Conservation (phyloP, 2,113 vertebrate genomes). For the Channa argus region DNA sequence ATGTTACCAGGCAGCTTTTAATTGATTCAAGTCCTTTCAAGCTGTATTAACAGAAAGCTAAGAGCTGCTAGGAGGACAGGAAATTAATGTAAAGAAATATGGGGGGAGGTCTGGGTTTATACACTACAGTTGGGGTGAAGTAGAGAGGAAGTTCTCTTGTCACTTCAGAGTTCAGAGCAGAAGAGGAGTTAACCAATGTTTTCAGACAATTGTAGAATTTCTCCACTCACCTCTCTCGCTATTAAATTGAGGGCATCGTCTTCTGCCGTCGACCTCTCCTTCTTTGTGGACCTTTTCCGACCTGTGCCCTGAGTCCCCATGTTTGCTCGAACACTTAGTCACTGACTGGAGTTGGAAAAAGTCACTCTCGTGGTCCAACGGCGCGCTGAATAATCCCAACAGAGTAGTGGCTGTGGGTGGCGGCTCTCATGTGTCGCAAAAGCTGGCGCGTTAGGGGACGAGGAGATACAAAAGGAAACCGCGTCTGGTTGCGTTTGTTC, state of each 20-base stretch:
- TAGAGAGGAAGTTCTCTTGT: not conserved
- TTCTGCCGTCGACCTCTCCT: conserved; percentile 90
- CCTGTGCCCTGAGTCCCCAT: conserved; percentile 94
- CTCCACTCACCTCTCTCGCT: conserved; percentile 89
- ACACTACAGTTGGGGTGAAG: no score
- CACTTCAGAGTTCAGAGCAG: no score
- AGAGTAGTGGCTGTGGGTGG: not conserved
- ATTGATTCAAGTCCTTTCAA: not conserved
- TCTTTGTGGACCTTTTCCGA: conserved; percentile 89
- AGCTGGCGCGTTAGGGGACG: conserved; percentile 17
- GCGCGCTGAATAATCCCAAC: conserved; percentile 32
- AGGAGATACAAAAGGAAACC: not conserved
- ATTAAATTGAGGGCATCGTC: conserved; percentile 93
- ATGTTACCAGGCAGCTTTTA: not conserved
- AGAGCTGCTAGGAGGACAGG: no score
- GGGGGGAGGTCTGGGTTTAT: no score
- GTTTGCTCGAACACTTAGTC: not conserved
- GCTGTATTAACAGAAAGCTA: not conserved
- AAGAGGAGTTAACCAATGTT: not conserved
- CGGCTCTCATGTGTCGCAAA: conserved; percentile 19
- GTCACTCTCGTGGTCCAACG: conserved; percentile 13
- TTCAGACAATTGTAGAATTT: not conserved
- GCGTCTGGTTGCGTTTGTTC: conserved; percentile 8
- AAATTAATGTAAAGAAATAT: not conserved
- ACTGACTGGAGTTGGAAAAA: not conserved